Percentiles rank a stretch among this genome's conserved stretches.
Conservation (phyloP, 2,797 vertebrate genomes). For the Otus scops region DNA sequence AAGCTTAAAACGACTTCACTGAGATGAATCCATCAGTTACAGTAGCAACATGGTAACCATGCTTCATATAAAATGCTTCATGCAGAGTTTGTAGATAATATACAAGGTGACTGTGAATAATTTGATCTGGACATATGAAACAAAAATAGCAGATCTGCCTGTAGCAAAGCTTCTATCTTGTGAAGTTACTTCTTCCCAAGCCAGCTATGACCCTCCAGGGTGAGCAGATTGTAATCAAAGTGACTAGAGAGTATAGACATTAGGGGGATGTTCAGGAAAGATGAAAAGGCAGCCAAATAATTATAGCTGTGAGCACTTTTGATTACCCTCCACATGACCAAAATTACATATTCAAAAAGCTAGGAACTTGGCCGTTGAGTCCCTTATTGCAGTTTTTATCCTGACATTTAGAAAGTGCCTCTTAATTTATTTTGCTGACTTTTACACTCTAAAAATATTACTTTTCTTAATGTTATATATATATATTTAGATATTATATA, state of each 20-base stretch:
- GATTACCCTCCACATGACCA: background rate
- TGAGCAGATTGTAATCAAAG: background rate
- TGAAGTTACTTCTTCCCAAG: background rate
- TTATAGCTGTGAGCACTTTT: background rate
- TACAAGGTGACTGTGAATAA: background rate
- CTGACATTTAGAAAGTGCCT: background rate
- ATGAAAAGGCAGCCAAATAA: background rate
- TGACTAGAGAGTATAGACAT: background rate
- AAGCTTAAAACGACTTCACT: background rate
- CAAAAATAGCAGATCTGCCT: constrained; percentile 7
- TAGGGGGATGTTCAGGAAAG: background rate
- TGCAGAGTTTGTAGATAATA: background rate
- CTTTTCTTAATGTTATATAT: background rate
- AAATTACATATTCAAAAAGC: background rate
- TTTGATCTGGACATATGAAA: background rate
- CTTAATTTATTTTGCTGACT: background rate
- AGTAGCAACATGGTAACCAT: background rate
- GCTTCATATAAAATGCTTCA: background rate
- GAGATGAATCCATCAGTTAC: background rate
- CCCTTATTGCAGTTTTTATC: background rate
- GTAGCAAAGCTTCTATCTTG: background rate
- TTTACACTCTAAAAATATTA: background rate
- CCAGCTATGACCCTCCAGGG: background rate
- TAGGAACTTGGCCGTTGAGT: background rate
- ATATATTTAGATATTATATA: background rate